A percentile compares a stretch with the other conserved stretches of the same genome.
Conservation (phyloP, 2,797 vertebrate species). For the Chaunax sp. region DNA sequence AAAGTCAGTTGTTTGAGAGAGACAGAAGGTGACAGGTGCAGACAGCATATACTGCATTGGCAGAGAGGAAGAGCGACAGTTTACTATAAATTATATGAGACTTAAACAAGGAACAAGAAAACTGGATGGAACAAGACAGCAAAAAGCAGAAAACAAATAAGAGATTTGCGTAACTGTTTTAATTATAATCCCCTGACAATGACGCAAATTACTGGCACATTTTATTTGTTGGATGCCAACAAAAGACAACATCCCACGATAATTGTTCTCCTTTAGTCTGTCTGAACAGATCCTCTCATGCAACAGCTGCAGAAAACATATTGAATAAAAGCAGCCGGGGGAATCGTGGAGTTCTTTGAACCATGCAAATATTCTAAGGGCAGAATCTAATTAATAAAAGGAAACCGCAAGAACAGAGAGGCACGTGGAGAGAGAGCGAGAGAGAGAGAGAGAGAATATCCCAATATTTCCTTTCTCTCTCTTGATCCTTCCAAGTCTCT, state of each 20-base stretch:
- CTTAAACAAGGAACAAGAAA: constrained; percentile 3
- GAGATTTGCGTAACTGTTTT: background rate
- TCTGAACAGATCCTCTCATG: constrained; percentile 3
- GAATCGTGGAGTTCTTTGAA: constrained; percentile 38
- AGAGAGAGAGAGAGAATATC: background rate
- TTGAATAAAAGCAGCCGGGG: background rate
- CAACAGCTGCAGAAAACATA: background rate
- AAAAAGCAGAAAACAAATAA: background rate
- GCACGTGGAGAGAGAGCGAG: background rate
- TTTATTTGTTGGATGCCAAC: constrained; percentile 3
- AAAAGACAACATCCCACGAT: constrained; percentile 1
- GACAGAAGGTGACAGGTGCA: constrained; percentile 14
- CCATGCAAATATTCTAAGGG: constrained; percentile 27
- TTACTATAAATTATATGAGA: constrained; percentile 4
- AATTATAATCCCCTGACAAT: constrained; percentile 5
- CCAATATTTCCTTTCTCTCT: background rate
- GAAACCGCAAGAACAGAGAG: constrained; percentile 5
- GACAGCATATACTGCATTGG: background rate
- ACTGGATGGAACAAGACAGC: constrained; percentile 6
- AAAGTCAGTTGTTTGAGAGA: background rate
- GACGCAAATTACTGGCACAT: background rate
- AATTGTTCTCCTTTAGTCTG: constrained; percentile 33
- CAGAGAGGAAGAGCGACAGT: background rate
- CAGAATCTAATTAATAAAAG: constrained; percentile 14
- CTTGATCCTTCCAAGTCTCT: background rate